Evolutionary conservation across 2,797 vertebrate genomes (phyloP).

Genomic region (Meda fulgida): DNA sequence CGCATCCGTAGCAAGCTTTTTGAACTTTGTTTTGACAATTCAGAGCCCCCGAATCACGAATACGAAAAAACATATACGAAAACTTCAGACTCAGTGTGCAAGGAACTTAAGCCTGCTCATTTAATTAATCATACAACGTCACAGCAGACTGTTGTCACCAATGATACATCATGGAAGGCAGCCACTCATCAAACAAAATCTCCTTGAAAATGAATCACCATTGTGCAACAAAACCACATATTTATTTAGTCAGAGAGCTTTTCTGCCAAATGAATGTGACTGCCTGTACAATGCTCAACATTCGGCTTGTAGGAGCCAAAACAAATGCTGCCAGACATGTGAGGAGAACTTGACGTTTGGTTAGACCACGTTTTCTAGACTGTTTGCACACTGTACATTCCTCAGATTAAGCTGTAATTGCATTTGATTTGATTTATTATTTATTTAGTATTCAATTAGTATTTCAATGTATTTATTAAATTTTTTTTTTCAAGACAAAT

Average conservation of each 20-base stretch:
- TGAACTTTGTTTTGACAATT: no score
- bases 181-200: constrained; percentile 61
- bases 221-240: constrained; percentile 57
- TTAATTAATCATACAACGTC: neutral
- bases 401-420: neutral
- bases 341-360: neutral
- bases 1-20: no score
- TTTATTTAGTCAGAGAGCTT: constrained; percentile 56
- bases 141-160: constrained; percentile 38
- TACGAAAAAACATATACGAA: no score
- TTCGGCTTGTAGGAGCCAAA: neutral
- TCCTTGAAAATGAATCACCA: constrained; percentile 68
- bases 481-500: no score
- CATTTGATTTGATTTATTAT: neutral
- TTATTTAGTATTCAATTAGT: neutral
- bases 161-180: constrained; percentile 63
- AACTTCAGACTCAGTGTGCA: no score
- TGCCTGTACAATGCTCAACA: neutral
- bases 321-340: constrained; percentile 21
- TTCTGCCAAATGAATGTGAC: constrained; percentile 22
- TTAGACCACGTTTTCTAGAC: constrained; percentile 6
- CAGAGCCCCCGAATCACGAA: no score
- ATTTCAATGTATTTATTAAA: no score
- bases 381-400: neutral
- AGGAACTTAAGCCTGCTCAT: no score